Evolutionary conservation across 2,888 invertebrate species (phyloP).

Genomic region (Hyalella azteca): DNA sequence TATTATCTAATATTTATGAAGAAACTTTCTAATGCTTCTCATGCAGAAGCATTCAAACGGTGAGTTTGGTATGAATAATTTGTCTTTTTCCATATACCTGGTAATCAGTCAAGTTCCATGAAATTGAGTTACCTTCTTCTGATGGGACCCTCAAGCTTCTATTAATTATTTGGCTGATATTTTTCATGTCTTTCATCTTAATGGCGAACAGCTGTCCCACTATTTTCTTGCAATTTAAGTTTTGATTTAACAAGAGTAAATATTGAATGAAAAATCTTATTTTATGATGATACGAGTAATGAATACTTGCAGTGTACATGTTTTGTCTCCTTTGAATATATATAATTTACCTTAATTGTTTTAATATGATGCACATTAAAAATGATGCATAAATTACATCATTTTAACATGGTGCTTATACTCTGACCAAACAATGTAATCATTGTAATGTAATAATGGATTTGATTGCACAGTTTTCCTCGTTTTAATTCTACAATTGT

Average conservation of each 20-base stretch:
- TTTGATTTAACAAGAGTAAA: background rate
- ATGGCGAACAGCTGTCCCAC: background rate
- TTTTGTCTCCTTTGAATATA: background rate
- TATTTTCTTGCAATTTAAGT: background rate
- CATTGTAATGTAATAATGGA: background rate
- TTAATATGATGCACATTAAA: background rate
- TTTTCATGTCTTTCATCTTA: background rate
- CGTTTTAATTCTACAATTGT: background rate
- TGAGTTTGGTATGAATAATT: no score
- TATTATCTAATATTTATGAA: constrained; percentile 24
- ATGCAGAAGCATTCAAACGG: constrained; percentile 23
- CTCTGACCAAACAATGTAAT: background rate
- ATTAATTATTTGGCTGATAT: background rate
- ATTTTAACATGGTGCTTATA: background rate
- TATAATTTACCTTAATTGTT: background rate
- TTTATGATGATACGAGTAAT: no score
- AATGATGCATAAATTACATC: background rate
- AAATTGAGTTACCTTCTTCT: background rate
- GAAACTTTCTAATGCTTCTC: constrained; percentile 24
- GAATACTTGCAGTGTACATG: no score
- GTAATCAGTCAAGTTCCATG: background rate
- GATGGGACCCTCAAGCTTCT: background rate
- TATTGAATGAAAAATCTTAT: no score
- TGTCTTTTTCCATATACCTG: no score
- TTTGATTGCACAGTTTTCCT: background rate